A percentile compares a stretch with the other conserved stretches of the same genome.
Conservation (phyloP, 2,113 vertebrate genomes). For the Platycercus adscitus region DNA sequence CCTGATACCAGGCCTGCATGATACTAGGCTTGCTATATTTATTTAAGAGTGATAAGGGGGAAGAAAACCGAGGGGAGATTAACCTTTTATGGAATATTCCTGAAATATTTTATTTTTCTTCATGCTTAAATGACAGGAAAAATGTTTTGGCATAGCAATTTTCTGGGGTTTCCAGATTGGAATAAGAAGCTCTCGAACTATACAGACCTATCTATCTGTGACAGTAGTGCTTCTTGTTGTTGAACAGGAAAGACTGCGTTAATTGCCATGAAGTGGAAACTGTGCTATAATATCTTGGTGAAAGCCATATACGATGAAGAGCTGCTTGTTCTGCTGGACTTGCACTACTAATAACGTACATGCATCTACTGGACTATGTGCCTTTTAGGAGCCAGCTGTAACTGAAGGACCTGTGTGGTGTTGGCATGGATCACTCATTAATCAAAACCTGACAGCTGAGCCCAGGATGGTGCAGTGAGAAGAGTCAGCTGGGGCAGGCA, state of each 20-base stretch:
- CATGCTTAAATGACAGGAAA: neutral
- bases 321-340: neutral
- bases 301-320: neutral
- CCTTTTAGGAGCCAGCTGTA: neutral
- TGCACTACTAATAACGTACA: neutral
- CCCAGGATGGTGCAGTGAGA: accelerated
- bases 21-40: neutral
- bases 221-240: neutral
- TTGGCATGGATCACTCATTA: neutral
- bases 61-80: neutral
- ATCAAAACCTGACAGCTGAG: neutral
- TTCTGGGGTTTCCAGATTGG: neutral
- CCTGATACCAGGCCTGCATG: neutral
- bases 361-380: neutral
- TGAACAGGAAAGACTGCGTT: neutral
- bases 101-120: neutral
- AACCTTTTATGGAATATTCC: neutral
- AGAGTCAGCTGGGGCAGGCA: accelerated
- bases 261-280: constrained; percentile 29
- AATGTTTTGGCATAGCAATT: neutral
- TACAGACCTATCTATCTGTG: neutral
- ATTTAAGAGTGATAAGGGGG: neutral
- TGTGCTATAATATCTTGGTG: neutral
- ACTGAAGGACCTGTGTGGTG: neutral
- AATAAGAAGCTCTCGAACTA: neutral